phyloP scores from a whole-genome alignment of 2,888 invertebrate genomes.

The Acholoe squamosa region DNA sequence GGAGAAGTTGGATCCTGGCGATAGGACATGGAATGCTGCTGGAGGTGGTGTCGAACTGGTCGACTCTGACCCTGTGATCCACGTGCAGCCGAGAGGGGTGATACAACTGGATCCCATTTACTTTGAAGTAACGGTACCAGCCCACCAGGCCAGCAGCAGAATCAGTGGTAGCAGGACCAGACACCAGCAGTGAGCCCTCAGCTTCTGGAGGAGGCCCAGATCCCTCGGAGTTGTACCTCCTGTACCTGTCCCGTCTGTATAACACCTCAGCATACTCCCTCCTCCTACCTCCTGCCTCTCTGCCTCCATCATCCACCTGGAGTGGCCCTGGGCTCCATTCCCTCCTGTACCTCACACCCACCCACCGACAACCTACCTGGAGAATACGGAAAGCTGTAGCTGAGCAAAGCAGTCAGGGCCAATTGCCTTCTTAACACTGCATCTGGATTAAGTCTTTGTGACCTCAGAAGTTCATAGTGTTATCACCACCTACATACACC shows the following conservation, averaged over 20 bases:
- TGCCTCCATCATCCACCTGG: background rate
- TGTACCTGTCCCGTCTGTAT: background rate
- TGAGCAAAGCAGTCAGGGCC: background rate
- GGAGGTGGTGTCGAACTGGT: background rate
- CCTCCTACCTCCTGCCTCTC: background rate
- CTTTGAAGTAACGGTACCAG: background rate
- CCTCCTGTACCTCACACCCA: background rate
- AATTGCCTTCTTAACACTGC: background rate
- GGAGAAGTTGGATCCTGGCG: conserved; percentile 22
- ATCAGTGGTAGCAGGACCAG: background rate
- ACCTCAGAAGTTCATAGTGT: background rate
- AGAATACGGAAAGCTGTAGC: background rate
- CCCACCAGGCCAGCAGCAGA: background rate
- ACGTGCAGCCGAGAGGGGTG: background rate
- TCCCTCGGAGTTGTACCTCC: background rate
- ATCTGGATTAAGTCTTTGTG: background rate
- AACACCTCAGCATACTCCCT: background rate
- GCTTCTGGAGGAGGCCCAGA: background rate
- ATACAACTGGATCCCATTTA: conserved; percentile 10
- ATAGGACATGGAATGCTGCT: background rate
- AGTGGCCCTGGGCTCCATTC: background rate
- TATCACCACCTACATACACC: background rate
- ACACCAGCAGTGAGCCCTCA: background rate
- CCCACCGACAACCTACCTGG: background rate
- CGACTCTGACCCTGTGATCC: background rate